Evolutionary conservation across 2,797 vertebrate species (phyloP).

Genomic region (Anniella stebbinsi): DNA sequence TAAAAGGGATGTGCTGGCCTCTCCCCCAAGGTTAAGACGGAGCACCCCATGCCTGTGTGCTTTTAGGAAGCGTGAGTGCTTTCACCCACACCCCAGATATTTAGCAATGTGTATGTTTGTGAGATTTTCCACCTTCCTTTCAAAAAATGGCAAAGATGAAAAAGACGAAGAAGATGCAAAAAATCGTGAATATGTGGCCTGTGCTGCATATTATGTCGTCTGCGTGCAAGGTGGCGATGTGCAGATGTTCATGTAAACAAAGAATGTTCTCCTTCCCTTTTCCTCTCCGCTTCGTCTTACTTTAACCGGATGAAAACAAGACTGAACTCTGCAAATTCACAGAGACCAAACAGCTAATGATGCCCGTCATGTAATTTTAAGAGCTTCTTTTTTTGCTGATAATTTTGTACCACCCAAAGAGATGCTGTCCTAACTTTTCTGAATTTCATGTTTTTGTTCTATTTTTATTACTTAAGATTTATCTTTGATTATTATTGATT

Average conservation of each 20-base stretch:
- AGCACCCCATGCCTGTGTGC: background rate
- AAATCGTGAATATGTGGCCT: background rate
- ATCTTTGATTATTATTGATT: background rate
- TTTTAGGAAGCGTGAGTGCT: background rate
- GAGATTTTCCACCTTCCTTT: background rate
- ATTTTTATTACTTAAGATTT: background rate
- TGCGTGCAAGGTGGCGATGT: background rate
- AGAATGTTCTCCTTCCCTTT: background rate
- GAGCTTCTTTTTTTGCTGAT: background rate
- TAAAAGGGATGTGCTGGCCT: background rate
- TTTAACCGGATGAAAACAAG: background rate
- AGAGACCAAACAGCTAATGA: background rate
- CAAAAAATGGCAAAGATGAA: background rate
- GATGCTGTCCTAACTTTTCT: background rate
- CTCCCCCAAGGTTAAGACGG: background rate
- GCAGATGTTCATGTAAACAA: background rate
- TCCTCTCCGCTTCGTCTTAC: too few species aligned
- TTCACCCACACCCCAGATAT: background rate
- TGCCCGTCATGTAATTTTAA: background rate
- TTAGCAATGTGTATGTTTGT: background rate
- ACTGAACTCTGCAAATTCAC: background rate
- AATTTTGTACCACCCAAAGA: background rate
- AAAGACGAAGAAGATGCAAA: background rate
- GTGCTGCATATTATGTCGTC: background rate
- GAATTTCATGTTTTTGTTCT: background rate